These are phyloP conservation scores for Semnornis frantzii DNA, from an alignment of 2,113 vertebrate species.

Conservation along the genomic window DNA sequence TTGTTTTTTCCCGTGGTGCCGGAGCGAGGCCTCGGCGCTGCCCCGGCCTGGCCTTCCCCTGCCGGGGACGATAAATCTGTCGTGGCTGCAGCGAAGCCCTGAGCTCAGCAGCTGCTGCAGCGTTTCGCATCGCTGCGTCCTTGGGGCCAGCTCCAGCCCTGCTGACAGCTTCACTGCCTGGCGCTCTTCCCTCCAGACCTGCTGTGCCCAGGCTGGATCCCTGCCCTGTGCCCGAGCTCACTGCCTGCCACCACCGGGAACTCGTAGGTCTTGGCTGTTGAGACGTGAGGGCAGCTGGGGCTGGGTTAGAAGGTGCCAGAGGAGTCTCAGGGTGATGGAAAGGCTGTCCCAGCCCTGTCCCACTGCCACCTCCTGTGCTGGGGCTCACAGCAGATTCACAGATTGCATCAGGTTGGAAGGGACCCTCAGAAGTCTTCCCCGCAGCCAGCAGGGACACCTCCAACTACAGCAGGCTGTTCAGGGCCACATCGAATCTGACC, in stretches of 20 bases:
- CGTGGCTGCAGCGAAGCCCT: neutral
- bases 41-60: neutral
- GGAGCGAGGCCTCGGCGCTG: neutral
- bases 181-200: neutral
- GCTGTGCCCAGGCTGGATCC: neutral
- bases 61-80: neutral
- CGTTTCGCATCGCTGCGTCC: neutral
- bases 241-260: accelerated
- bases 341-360: neutral
- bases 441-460: too few relatives aligned
- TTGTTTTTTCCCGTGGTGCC: conserved; percentile 47
- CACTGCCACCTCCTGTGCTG: neutral
- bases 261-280: accelerated
- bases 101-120: conserved; percentile 44
- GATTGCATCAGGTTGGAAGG: too few relatives aligned
- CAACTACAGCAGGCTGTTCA: too few relatives aligned
- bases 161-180: conserved; percentile 3
- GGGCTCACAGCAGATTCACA: neutral
- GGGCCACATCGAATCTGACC: too few relatives aligned
- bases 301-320: neutral
- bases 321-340: neutral
- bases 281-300: accelerated
- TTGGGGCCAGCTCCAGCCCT: neutral
- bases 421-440: too few relatives aligned
- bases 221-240: neutral